Percentiles rank a stretch among this genome's conserved stretches.
Conservation (phyloP, 2,888 invertebrate species). For the Stenurella melanura region DNA sequence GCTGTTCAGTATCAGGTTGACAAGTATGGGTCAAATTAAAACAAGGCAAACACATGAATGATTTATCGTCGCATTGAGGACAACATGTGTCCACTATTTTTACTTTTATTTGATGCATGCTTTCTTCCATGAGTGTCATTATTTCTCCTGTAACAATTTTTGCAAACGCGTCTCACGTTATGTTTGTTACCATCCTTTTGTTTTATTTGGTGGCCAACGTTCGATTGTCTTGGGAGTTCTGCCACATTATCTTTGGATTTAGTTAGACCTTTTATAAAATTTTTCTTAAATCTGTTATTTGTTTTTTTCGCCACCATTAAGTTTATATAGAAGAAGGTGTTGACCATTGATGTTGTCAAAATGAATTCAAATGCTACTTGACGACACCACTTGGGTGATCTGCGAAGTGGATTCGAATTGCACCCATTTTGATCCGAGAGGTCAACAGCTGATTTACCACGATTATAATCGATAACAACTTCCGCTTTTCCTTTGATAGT, state of each 20-base stretch:
- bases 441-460: slow-evolving; percentile 32
- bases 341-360: slow-evolving; percentile 29
- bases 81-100: slow-evolving; percentile 1
- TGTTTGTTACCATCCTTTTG: no score
- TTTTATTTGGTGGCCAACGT: no score
- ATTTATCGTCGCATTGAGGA: background rate
- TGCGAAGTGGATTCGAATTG: slow-evolving; percentile 31
- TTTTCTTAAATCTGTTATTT: slow-evolving; percentile 23
- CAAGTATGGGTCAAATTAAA: no score
- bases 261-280: background rate
- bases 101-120: background rate
- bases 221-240: no score
- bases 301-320: background rate
- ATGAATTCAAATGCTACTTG: slow-evolving; percentile 29
- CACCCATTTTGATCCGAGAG: slow-evolving; percentile 31
- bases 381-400: slow-evolving; percentile 20
- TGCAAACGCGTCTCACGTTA: no score
- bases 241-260: no score
- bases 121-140: background rate
- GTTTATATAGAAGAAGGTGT: slow-evolving; percentile 12
- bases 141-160: background rate
- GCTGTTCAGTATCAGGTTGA: no score
- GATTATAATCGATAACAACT: slow-evolving; percentile 35
- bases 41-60: background rate
- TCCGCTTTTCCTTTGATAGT: background rate